A percentile compares a stretch with the other conserved stretches of the same genome.
Evolutionary conservation across 2,113 vertebrate genomes (phyloP).

Genomic region (Barnardius zonarius): DNA sequence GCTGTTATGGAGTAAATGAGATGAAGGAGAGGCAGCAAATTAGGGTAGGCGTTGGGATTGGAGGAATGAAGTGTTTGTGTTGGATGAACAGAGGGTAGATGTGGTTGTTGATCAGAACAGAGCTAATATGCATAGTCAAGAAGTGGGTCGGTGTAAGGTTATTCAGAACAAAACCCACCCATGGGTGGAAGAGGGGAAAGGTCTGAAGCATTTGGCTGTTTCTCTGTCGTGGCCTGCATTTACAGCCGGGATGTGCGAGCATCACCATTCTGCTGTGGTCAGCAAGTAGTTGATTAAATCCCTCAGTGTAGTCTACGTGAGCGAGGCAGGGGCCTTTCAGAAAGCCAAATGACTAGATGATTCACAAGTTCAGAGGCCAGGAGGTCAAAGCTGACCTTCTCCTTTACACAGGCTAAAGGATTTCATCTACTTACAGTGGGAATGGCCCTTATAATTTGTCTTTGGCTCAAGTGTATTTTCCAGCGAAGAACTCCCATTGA

Average conservation of each 20-base stretch:
- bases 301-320: fast-evolving
- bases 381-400: not conserved
- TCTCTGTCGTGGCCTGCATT: fast-evolving
- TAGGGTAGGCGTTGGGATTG: fast-evolving
- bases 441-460: not conserved
- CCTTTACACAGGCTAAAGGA: not conserved
- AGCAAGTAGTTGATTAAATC: not conserved
- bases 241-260: not conserved
- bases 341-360: not conserved
- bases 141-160: not conserved
- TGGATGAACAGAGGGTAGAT: not conserved
- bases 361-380: not conserved
- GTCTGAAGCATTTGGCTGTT: not conserved
- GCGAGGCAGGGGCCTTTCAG: not conserved
- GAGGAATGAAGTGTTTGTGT: not conserved
- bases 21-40: not conserved
- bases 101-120: not conserved
- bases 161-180: not conserved
- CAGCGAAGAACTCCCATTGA: not conserved
- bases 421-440: not conserved
- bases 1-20: fast-evolving
- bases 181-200: not conserved
- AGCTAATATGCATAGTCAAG: not conserved
- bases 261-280: not conserved
- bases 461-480: not conserved